Conservation (phyloP, 1,140 invertebrate genomes). For the Tyrophagus putrescentiae region DNA sequence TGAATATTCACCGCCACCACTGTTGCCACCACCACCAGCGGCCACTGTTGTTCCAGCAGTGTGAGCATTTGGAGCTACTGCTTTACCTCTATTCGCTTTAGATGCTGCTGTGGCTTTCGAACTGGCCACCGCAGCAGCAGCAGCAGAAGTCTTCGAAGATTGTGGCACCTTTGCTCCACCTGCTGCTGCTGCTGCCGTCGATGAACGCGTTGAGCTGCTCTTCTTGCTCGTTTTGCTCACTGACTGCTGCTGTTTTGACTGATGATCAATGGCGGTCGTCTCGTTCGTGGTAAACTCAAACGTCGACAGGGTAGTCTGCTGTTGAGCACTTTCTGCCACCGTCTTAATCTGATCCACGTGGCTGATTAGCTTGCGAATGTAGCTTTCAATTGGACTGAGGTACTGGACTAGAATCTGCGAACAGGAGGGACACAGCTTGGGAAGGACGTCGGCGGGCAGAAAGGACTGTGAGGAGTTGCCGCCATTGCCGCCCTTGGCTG, state of each 20-base stretch:
- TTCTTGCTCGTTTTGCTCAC: neutral
- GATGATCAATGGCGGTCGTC: neutral
- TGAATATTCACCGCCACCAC: too few relatives aligned
- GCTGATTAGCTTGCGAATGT: slow-evolving; percentile 5
- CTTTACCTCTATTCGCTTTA: too few relatives aligned
- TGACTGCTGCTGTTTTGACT: neutral
- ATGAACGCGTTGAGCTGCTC: neutral
- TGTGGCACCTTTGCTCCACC: neutral
- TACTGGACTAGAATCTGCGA: slow-evolving; percentile 14
- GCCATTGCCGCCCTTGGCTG: neutral
- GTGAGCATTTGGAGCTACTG: too few relatives aligned
- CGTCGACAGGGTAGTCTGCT: neutral
- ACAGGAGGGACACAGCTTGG: slow-evolving; percentile 19
- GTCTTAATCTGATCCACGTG: neutral
- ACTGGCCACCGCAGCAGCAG: too few relatives aligned
- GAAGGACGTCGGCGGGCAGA: neutral
- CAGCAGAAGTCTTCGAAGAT: too few relatives aligned
- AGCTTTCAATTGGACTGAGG: slow-evolving; percentile 13
- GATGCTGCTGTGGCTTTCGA: too few relatives aligned
- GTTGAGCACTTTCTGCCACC: neutral
- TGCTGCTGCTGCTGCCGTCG: neutral
- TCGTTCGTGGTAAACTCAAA: neutral
- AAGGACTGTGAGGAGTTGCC: neutral
- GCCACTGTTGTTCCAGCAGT: too few relatives aligned
- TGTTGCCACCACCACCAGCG: too few relatives aligned